Conservation (phyloP, 2,888 invertebrate species). For the Penaeus monodon region DNA sequence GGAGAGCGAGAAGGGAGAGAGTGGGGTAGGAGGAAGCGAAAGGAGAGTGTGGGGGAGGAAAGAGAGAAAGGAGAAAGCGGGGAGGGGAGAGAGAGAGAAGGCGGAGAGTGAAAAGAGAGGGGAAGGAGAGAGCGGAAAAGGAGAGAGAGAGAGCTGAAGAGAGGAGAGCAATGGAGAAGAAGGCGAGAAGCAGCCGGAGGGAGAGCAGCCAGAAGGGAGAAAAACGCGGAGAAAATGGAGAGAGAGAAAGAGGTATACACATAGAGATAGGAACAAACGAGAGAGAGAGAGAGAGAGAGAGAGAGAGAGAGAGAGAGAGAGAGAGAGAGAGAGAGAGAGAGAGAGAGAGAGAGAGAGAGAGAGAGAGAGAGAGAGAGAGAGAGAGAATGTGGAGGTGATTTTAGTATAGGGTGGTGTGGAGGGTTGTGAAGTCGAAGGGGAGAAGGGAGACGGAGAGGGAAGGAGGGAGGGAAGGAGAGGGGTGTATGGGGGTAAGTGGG, state of each 20-base stretch:
- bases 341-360: not conserved
- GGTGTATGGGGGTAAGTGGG: not conserved
- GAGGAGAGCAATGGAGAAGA: not conserved
- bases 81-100: too few species aligned
- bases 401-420: not conserved
- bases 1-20: too few species aligned
- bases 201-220: not conserved
- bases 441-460: not conserved
- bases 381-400: not conserved
- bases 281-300: not conserved
- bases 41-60: too few species aligned
- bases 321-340: too few species aligned
- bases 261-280: not conserved
- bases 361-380: conserved; percentile 1
- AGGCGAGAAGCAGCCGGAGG: not conserved
- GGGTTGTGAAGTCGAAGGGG: not conserved
- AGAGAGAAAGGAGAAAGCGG: not conserved
- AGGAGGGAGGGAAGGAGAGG: conserved; percentile 4
- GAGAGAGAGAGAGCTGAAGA: not conserved
- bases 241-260: too few species aligned
- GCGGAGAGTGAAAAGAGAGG: too few species aligned
- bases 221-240: not conserved
- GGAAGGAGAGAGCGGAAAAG: too few species aligned
- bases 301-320: not conserved
- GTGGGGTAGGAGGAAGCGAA: too few species aligned